A percentile compares a stretch with the other conserved stretches of the same genome.
These are phyloP conservation scores for Carcina quercana DNA, from an alignment of 2,888 invertebrate genomes.

Conservation along the genomic window DNA sequence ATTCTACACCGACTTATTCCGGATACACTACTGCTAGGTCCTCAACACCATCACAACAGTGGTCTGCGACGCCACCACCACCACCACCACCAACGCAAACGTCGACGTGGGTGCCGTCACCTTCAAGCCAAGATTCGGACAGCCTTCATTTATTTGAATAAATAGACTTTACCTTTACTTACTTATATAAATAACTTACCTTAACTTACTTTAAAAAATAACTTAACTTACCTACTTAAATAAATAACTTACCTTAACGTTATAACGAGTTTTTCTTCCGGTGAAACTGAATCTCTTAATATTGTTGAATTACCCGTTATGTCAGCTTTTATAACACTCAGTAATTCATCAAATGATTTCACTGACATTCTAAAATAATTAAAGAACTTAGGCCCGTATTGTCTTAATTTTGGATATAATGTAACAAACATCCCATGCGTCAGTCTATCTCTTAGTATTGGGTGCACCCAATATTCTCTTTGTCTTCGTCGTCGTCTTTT, in stretches of 20 bases:
- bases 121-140: constrained; percentile 8
- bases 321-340: constrained; percentile 7
- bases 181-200: constrained; percentile 7
- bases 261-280: constrained; percentile 19
- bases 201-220: too few species aligned
- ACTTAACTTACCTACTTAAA: too few species aligned
- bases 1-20: constrained; percentile 5
- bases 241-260: too few species aligned
- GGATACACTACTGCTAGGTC: constrained; percentile 3
- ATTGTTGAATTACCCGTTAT: constrained; percentile 9
- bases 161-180: constrained; percentile 4
- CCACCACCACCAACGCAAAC: constrained; percentile 1
- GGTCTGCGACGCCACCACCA: constrained; percentile 1
- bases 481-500: too few species aligned
- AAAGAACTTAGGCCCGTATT: constrained; percentile 10
- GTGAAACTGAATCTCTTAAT: constrained; percentile 10
- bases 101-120: constrained; percentile 6
- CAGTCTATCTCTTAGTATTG: too few species aligned
- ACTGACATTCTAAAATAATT: constrained; percentile 10
- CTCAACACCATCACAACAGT: constrained; percentile 6
- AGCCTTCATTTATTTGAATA: constrained; percentile 6
- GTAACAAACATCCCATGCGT: constrained; percentile 9
- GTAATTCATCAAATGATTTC: constrained; percentile 9
- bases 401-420: constrained; percentile 6
- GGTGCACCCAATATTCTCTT: too few species aligned